Base-by-base conservation (phyloP, 2,888 invertebrate species). In the Sinodicranocentrus sp. region DNA sequence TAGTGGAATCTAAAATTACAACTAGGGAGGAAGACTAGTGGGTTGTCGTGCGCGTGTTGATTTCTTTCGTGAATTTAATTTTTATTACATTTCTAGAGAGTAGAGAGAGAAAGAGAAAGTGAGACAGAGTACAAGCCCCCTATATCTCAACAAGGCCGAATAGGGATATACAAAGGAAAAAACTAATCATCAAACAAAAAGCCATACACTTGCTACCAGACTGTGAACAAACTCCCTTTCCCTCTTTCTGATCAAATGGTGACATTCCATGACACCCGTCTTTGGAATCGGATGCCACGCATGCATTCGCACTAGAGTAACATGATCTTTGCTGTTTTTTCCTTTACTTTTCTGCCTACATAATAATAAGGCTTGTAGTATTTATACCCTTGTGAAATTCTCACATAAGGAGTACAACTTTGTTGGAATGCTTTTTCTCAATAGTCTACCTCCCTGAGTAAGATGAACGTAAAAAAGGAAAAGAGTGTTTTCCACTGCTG, bases 161-260 rank as follows among this genome's bases (percentile, higher is more conserved):
- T n/a, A n/a, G n/a, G n/a, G n/a, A n/a, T n/a, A n/a, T n/a, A n/a
- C n/a, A n/a, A n/a, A n/a, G n/a, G n/a, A n/a, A 28, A 54, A 67
- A 65, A 65, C 65, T 76, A 76, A 76, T 76, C 76, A 76, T 76
- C 76, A 76, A 76, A 76, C 76, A 76, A 75, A 76, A 48, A 21
- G 15, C 5, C 28, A 3, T 21, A 72, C 25, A 19, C 33, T 72
- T 23, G 39, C 2, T 71, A 33, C 33, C 39, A 57, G 43, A 52
- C 23, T 54, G 63, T 63, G 52, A 63, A 63, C 44, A 67, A 76
- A 33, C 54, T 76, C 26, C 43, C 28, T 13, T 39, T 39, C 39
- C 13, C 39, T n/a, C 5, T 33, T 10, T n/a, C 48, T n/a, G 77
- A 77, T 77, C 77, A 68, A 23, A 54, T 77, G 54, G 68, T 68